Base-by-base conservation (phyloP, 2,797 vertebrate genomes). In the Muscicapa comitata region DNA sequence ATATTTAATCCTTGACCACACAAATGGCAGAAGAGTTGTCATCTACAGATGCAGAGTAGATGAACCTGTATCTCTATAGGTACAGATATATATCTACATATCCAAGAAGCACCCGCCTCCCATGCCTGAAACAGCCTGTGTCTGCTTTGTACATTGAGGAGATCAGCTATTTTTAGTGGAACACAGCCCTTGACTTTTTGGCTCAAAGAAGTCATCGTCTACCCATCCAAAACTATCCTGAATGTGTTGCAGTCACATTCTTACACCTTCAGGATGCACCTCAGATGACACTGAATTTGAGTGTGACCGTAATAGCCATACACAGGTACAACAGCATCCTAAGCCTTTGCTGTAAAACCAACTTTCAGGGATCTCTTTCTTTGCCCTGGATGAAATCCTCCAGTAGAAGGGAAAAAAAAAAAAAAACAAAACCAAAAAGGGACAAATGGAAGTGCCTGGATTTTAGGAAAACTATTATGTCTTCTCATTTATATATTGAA, bases 171-270 rank as follows among this genome's bases (percentile, higher is more conserved):
- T 82, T 92, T 92, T 81, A 89, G 59, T 55, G 85, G 62, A 89
- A 29, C 55, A 77, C 82, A 89, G 88, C 88, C 96, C 95, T 97
- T 95, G 66, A 84, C 66, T 77, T 78, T 65, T 72, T 86, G 78
- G 33, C 77, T 75, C 47, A 67, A 87, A 86, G 57, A 47, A 66
- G 29, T 72, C 24, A 86, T 38, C 57, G 58, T 61, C 66, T 79
- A 43, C 53, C 53, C 37, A 62, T 35, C 42, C 33, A 84, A 51
- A 91, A 74, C 29, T 26, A 31, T 17, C 54, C 35, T 26, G 26
- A 79, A 92, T 48, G 29, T 62, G 68, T 8, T 86, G 62, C 51
- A 83, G 84, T 19, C 67, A 91, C 1, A 2, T 25, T 58, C 12
- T 3, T 62, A 78, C 51, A 72, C 38, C 66, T 94, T 75, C 66